Evolutionary conservation across 2,888 invertebrate genomes (phyloP), one percentile per base, ranked within the genome.

Genomic region (Hoplodrina blanda): DNA sequence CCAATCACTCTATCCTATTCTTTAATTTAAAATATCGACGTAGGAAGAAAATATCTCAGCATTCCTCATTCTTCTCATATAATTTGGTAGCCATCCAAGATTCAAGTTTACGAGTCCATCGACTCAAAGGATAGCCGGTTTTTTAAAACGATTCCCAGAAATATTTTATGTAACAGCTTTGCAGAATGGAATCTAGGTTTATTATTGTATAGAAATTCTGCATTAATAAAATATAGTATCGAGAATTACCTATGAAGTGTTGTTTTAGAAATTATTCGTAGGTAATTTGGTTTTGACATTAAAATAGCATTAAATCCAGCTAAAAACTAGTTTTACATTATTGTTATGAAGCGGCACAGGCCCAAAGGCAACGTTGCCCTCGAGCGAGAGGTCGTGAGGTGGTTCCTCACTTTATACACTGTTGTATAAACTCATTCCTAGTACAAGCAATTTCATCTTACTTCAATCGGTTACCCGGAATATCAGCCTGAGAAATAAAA

Each of bases 101-200:
- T 52, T 15, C n/a, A 60, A 64, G 50, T 88, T 89, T 89, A 89
- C 79, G 90, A 81, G 87, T 77, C 52, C 85, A 62, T 63, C 80
- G 85, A 81, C 84, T 69, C 82, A 60, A 72, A 82, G 84, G 84
- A 53, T 80, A 75, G 78, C 73, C 65, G 82, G 37, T 83, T 84
- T 88, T 88, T 85, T 82, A 78, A 82, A 85, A 83, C 78, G 73
- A 54, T 89, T 88, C 82, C 57, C 7, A 80, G 65, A 69, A 80
- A 46, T 19, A 20, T 67, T 60, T 69, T 20, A 79, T 62, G 66
- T 62, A 53, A 60, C 41, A 13, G 10, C 0, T 69, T 56, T 56
- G 33, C 17, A 17, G 60, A 60, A 68, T 46, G 20, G 37, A 61
- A 65, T 60, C 46, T 62, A 62, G 76, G 69, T 78, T 75, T 80